Evolutionary conservation across 2,888 invertebrate genomes (phyloP), one percentile per base, ranked within the genome.

Genomic region (Epsilonema sp.): DNA sequence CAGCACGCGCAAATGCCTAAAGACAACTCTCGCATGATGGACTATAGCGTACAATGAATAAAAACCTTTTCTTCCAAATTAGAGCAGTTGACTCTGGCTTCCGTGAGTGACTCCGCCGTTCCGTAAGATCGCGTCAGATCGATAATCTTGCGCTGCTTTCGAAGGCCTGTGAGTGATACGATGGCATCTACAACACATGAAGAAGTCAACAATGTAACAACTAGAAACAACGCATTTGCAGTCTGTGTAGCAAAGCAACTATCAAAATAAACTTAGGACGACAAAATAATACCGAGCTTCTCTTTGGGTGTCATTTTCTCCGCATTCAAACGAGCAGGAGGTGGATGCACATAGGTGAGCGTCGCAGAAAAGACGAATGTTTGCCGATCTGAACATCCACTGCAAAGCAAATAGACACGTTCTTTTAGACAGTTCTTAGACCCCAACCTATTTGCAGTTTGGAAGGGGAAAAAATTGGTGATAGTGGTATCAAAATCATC

Each of bases 311-410:
- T 61, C 42, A 63, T 43, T 24, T 60, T 54, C 11, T 56, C 57
- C 36, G 58, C 62, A 46, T 62, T 65, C 50, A 58, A 63, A 49
- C 68, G 54, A 0, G 84, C 82, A 38, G 86, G 73, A 47, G 83
- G 82, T 54, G 59, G 55, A 53, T 90, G 89, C 0, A 86, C 80
- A 62, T 92, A 69, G 0, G 92, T 86, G 26, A 97, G 72, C 0
- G 97, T 97, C 16, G 97, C 97, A 0, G 94, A 97, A 70, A 92
- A 94, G 1, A 97, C 82, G 63, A 94, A 87, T 62, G 82, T 90
- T 69, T 97, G 92, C 2, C 92, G 70, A 31, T n/a, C n/a, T n/a
- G n/a, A n/a, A n/a, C n/a, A n/a, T n/a, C n/a, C n/a, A n/a, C n/a
- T n/a, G n/a, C n/a, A n/a, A n/a, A n/a, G n/a, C n/a, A n/a, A n/a